Base-by-base conservation (phyloP, 2,888 invertebrate genomes). In the Apeira syringaria region DNA sequence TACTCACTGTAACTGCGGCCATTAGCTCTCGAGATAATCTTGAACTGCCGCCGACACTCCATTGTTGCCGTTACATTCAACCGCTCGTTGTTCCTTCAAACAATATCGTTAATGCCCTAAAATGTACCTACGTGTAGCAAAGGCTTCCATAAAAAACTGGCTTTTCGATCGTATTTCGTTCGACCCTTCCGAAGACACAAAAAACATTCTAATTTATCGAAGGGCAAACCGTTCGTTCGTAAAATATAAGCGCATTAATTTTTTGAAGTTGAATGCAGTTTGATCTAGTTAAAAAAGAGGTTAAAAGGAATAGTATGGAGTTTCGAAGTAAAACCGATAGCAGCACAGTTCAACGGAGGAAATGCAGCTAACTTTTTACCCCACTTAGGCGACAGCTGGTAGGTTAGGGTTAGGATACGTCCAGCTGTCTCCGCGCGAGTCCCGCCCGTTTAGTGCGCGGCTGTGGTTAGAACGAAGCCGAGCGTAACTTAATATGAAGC, bases 401-500 rank as follows among this genome's bases (percentile, higher is more conserved):
- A n/a, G n/a, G n/a, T n/a, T n/a, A 31, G 47, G 42, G 46, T 32
- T 46, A 35, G 30, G 39, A 31, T 47, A 44, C 44, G 58, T 56
- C 53, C 53, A 63, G 61, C 60, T 67, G 72, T 72, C 64, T 64
- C 54, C 60, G 59, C 61, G 61, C 59, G 54, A 64, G 61, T 57
- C 52, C 51, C 46, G 57, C 69, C 69, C 71, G 71, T 73, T 73
- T 63, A 68, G 66, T 64, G 58, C 53, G 59, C 37, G 56, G 64
- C 53, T 60, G 62, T 60, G 61, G 61, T 62, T 57, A 63, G 64
- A 74, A 76, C 74, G 74, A 77, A 72, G 71, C 75, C 67, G 64
- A 64, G 66, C 68, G 70, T 74, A 75, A 78, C 75, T 77, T 80
- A 80, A 81, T 84, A 81, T 80, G 74, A 72, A 76, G 75, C 78